These are phyloP conservation scores for Dorcus parallelipipedus DNA, from an alignment of 2,888 invertebrate genomes.

Conservation along the genomic window DNA sequence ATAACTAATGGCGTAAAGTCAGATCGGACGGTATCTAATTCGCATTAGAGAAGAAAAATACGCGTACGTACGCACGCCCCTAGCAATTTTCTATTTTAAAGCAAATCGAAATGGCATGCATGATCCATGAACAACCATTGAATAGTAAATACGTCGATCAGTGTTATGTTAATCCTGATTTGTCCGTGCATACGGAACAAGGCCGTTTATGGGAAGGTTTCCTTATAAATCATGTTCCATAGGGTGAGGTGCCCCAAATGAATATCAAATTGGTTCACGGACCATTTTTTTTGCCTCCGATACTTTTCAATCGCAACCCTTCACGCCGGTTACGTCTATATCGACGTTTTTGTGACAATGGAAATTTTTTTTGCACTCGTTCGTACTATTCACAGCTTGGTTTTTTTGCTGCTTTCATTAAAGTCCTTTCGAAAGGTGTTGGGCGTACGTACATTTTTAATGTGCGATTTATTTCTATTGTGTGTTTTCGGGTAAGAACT, in stretches of 20 bases:
- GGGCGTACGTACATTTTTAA: slow-evolving; percentile 48
- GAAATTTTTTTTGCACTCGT: slow-evolving; percentile 30
- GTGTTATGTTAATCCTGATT: slow-evolving; percentile 48
- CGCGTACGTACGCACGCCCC: slow-evolving; percentile 40
- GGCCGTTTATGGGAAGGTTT: slow-evolving; percentile 46
- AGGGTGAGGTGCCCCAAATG: slow-evolving; percentile 44
- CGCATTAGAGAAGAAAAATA: slow-evolving; percentile 37
- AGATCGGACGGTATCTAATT: slow-evolving; percentile 36
- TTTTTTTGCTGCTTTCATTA: slow-evolving; percentile 14
- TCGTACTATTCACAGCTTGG: slow-evolving; percentile 31
- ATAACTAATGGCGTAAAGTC: slow-evolving; percentile 40
- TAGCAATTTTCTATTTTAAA: slow-evolving; percentile 38
- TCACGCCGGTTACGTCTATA: slow-evolving; percentile 25
- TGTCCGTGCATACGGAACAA: slow-evolving; percentile 36
- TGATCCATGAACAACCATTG: slow-evolving; percentile 24
- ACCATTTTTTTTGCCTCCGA: slow-evolving; percentile 14
- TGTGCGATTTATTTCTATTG: slow-evolving; percentile 41
- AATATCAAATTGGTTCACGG: slow-evolving; percentile 43
- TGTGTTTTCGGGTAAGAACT: slow-evolving; percentile 30
- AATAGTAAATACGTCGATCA: slow-evolving; percentile 41
- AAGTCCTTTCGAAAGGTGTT: slow-evolving; percentile 24
- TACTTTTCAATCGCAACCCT: slow-evolving; percentile 14
- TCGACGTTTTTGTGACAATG: slow-evolving; percentile 39
- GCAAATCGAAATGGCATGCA: slow-evolving; percentile 39
- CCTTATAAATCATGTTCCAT: slow-evolving; percentile 42